phyloP scores from a whole-genome alignment of 2,888 invertebrate genomes.

The Drosophila mulleri region DNA sequence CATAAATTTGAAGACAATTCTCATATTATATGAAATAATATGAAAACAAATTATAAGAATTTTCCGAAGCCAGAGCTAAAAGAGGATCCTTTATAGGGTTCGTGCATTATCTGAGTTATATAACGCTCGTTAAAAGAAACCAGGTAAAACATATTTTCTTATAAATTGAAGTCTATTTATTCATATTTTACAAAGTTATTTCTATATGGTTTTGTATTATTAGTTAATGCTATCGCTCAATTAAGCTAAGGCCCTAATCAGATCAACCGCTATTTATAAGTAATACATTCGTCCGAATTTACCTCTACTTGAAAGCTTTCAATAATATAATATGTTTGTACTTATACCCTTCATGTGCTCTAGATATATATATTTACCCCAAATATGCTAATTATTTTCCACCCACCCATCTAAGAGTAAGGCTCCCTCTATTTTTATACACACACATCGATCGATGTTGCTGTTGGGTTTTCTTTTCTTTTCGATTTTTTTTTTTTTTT shows the following conservation, averaged over 20 bases:
- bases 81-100: too few relatives aligned
- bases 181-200: not conserved
- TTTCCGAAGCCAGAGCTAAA: not conserved
- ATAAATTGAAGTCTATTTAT: not conserved
- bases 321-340: conserved; percentile 11
- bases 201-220: not conserved
- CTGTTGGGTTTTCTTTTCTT: conserved; percentile 36
- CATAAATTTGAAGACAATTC: not conserved
- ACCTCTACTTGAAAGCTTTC: not conserved
- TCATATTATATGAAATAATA: too few relatives aligned
- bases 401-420: conserved; percentile 43
- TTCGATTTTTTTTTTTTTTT: conserved; percentile 37
- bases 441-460: conserved; percentile 69
- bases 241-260: not conserved
- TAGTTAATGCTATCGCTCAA: not conserved
- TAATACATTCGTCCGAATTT: not conserved
- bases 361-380: conserved; percentile 26
- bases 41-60: not conserved
- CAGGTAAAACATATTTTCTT: too few relatives aligned
- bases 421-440: conserved; percentile 59
- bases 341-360: conserved; percentile 21
- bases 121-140: too few relatives aligned
- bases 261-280: not conserved
- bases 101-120: too few relatives aligned
- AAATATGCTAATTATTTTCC: conserved; percentile 41